Evolutionary conservation across 2,113 vertebrate genomes (phyloP).

Genomic region (Gavia stellata): DNA sequence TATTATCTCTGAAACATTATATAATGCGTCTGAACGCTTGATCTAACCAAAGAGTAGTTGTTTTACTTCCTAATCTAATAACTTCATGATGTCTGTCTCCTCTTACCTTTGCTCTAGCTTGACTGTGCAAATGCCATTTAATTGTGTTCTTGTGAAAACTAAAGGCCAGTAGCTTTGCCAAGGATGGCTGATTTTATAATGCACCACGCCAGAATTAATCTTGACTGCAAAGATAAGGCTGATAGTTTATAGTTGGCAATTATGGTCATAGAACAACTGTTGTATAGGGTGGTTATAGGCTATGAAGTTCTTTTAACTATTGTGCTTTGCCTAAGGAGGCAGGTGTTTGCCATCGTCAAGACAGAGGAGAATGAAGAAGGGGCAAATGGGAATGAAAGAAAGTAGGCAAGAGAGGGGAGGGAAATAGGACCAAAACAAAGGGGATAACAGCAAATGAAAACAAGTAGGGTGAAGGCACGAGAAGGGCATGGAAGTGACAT

Average conservation of each 20-base stretch:
- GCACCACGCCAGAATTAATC: background rate
- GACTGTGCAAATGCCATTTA: slow-evolving; percentile 27
- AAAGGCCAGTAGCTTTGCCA: slow-evolving; percentile 1
- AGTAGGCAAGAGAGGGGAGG: background rate
- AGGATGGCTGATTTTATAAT: slow-evolving; percentile 25
- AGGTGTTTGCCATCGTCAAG: background rate
- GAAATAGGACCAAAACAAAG: background rate
- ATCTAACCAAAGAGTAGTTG: background rate
- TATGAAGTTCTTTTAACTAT: background rate
- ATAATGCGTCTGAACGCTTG: background rate
- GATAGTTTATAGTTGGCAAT: background rate
- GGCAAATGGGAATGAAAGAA: background rate
- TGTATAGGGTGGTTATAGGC: background rate
- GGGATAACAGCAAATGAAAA: background rate
- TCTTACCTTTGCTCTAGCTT: slow-evolving; percentile 15
- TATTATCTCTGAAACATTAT: background rate
- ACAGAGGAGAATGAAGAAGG: background rate
- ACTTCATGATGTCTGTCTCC: background rate
- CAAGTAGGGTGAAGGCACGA: background rate
- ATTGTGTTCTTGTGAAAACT: slow-evolving; percentile 15
- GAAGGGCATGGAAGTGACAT: background rate
- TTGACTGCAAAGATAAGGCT: background rate
- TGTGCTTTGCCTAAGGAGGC: background rate
- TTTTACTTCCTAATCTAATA: slow-evolving; percentile 27
- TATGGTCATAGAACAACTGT: background rate